Base-by-base conservation (phyloP, 2,797 vertebrate genomes). In the Sebastes matsubarae region DNA sequence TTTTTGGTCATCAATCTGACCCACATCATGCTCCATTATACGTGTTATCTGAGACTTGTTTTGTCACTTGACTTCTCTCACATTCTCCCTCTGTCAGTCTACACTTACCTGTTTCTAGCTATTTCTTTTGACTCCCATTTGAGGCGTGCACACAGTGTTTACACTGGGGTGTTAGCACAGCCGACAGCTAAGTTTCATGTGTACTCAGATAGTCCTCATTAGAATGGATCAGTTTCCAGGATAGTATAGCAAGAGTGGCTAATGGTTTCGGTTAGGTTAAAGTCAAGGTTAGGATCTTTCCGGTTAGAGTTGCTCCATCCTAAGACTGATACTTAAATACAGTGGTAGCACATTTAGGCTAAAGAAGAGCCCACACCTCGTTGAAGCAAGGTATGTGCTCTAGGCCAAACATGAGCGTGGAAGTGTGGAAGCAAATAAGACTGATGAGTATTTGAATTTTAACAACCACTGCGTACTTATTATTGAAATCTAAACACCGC, bases 41-140 rank as follows among this genome's bases (percentile, higher is more conserved):
- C n/a, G 32, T 75, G 57, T 74, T 14, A 75, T 63, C 72, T 76
- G 60, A 85, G 34, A 27, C 57, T 8, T 63, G 72, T 77, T 61
- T 69, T 38, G 24, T 65, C n/a, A 29, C 74, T 67, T 61, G 3
- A 64, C 67, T 72, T 46, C 32, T 54, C 70, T 24, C 22, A 55
- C 54, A 25, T 11, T 38, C 24, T 57, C 54, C 16, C 14, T 60
- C 25, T 46, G 57, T 76, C 60, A 59, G 30, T 46, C 25, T 4
- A 18, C 29, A 67, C 36, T 58, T 73, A 9, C 65, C n/a, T 61
- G 16, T 77, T 77, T 74, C 14, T 59, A 6, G 10, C 50, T 5
- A 24, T 72, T 59, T 78, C 22, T 18, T 81, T 71, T 68, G 8
- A 58, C 11, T 72, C 29, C 20, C 52, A 65, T n/a, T 54, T 22